Evolutionary conservation across 2,888 invertebrate genomes (phyloP).

Genomic region (Drosophila paranaensis): DNA sequence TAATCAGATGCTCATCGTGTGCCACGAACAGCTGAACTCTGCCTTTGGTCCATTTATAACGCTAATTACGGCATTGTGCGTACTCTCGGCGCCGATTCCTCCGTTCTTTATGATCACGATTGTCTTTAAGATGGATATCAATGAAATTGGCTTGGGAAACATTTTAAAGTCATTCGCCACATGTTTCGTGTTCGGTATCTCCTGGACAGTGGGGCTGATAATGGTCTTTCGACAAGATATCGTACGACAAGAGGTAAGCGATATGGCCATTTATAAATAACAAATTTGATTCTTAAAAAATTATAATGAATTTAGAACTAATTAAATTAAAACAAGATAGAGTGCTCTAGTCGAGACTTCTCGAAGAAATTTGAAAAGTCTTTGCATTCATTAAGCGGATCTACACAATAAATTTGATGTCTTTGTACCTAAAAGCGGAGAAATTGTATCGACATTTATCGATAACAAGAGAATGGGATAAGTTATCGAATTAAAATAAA

Average conservation of each 20-base stretch:
- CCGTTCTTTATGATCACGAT: constrained; percentile 67
- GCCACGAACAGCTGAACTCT: constrained; percentile 58
- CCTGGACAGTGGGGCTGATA: constrained; percentile 40
- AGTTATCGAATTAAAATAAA: too few relatives aligned
- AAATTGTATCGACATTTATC: too few relatives aligned
- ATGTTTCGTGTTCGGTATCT: constrained; percentile 52
- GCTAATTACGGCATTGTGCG: constrained; percentile 49
- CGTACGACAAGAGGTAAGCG: constrained; percentile 52
- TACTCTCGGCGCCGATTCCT: constrained; percentile 56
- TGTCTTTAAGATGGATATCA: constrained; percentile 36
- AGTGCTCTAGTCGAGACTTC: too few relatives aligned
- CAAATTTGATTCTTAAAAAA: too few relatives aligned
- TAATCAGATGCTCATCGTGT: constrained; percentile 56
- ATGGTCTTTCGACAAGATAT: constrained; percentile 47
- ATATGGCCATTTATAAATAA: too few relatives aligned
- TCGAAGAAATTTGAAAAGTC: too few relatives aligned
- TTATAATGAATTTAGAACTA: too few relatives aligned
- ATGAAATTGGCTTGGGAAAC: not conserved
- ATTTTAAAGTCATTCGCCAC: not conserved
- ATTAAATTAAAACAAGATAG: too few relatives aligned
- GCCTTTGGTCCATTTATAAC: constrained; percentile 60
- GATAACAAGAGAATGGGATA: too few relatives aligned
- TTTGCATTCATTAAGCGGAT: too few relatives aligned
- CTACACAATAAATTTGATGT: too few relatives aligned
- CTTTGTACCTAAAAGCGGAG: too few relatives aligned